Evolutionary conservation across 2,888 invertebrate genomes (phyloP), one percentile per base, ranked within the genome.

Genomic region (Acheta domesticus): DNA sequence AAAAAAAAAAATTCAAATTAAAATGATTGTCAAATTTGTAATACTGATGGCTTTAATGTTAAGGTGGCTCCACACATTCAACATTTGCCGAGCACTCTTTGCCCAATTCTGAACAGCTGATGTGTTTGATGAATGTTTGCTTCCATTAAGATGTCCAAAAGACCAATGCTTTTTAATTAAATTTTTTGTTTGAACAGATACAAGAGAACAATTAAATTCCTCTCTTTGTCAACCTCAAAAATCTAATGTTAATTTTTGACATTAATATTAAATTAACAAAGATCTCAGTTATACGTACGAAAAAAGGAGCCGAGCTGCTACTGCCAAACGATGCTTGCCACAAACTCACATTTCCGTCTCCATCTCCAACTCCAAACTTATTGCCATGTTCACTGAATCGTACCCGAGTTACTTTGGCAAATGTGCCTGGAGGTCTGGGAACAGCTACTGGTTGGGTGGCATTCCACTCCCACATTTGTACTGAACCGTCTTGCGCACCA

Each of bases 401-500:
- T n/a, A 98, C 96, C 82, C 97, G 91, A 2, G 97, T 97, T 80
- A 99, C 98, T 88, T 96, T 96, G 50, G 96, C 96, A 87, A 95
- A 97, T 11, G 98, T 97, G 50, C 98, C 98, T 0, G 97, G 92
- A n/a, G 96, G 93, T 74, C 98, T 91, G 1, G 97, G 97, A 36
- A 93, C 93, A 85, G 96, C 94, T 19, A 98, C 95, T 74, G 96
- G 94, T 82, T 95, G 94, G 78, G 93, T 92, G 87, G 98, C 98
- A 12, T 96, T 97, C 98, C 99, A 99, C 88, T 99, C 99, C 98
- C 99, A 97, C 82, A 98, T 90, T 83, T 95, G 94, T 1, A 98
- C 97, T 0, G 97, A 97, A 12, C 98, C 98, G 88, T 98, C 98
- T 86, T 96, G 96, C 16, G 96, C 95, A 80, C 98, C 98, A 75